phyloP scores from a whole-genome alignment of 2,888 invertebrate genomes.

The Eilema griseolum region DNA sequence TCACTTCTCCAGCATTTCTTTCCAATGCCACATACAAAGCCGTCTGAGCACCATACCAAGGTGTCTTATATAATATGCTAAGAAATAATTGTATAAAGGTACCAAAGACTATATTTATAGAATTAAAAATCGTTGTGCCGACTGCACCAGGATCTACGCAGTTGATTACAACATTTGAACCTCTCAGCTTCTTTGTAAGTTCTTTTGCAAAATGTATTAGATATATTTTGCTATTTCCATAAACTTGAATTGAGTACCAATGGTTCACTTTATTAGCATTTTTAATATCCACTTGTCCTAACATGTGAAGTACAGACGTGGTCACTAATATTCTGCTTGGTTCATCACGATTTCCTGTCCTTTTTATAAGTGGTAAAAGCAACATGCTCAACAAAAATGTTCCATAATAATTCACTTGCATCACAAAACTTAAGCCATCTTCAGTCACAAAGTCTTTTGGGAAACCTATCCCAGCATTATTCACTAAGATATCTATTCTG shows the following conservation, averaged over 20 bases:
- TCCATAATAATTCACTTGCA: constrained; percentile 97
- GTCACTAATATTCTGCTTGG: constrained; percentile 91
- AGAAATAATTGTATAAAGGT: no score
- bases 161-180: constrained; percentile 90
- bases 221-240: constrained; percentile 89
- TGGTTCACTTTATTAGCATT: constrained; percentile 87
- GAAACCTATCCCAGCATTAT: constrained; percentile 93
- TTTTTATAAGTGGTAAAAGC: constrained; percentile 91
- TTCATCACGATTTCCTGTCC: constrained; percentile 74
- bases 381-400: constrained; percentile 96
- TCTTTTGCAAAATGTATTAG: constrained; percentile 90
- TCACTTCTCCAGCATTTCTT: constrained; percentile 88
- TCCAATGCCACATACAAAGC: constrained; percentile 89
- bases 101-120: constrained; percentile 72
- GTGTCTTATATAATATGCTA: constrained; percentile 84
- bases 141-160: constrained; percentile 94
- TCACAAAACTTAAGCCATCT: constrained; percentile 93
- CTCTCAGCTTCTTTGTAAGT: constrained; percentile 87
- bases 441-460: constrained; percentile 81
- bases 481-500: constrained; percentile 92
- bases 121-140: constrained; percentile 90
- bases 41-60: constrained; percentile 92
- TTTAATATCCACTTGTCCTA: constrained; percentile 88
- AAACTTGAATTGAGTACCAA: constrained; percentile 73
- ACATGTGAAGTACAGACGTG: constrained; percentile 89